phyloP scores from a whole-genome alignment of 2,797 vertebrate genomes.

The Phoebastria nigripes region DNA sequence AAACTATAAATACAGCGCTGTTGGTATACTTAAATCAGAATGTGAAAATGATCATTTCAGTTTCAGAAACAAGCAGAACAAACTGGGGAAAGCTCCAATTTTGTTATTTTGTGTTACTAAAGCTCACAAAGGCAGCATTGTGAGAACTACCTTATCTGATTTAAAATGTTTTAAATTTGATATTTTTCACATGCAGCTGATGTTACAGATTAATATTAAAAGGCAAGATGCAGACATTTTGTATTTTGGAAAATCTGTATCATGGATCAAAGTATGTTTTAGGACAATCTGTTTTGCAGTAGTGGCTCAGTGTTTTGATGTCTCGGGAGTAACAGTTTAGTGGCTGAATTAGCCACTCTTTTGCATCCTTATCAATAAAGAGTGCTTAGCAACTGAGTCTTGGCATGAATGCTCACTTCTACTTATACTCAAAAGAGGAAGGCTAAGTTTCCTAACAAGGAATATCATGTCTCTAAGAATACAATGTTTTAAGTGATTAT shows the following conservation, averaged over 20 bases:
- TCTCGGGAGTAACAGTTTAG: background rate
- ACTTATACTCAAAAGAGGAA: background rate
- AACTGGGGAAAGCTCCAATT: background rate
- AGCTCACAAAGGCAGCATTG: background rate
- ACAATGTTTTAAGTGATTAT: background rate
- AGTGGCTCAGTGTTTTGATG: background rate
- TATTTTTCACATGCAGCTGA: background rate
- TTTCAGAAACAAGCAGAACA: background rate
- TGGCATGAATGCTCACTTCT: background rate
- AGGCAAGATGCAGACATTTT: background rate
- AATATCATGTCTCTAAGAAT: background rate
- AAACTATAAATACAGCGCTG: background rate
- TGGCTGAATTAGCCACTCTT: background rate
- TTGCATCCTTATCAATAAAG: background rate
- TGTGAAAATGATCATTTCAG: background rate
- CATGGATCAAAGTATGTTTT: background rate
- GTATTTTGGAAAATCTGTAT: background rate
- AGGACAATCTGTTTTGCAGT: background rate
- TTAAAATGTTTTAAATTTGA: background rate
- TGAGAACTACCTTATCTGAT: background rate
- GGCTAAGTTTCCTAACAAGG: background rate
- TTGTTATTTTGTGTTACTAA: background rate
- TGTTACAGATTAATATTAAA: background rate
- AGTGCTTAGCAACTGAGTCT: background rate
- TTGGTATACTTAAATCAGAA: background rate